Percentiles rank a stretch among this genome's conserved stretches.
These are phyloP conservation scores for Theocolax elegans DNA, from an alignment of 1,140 invertebrate genomes.

Conservation along the genomic window DNA sequence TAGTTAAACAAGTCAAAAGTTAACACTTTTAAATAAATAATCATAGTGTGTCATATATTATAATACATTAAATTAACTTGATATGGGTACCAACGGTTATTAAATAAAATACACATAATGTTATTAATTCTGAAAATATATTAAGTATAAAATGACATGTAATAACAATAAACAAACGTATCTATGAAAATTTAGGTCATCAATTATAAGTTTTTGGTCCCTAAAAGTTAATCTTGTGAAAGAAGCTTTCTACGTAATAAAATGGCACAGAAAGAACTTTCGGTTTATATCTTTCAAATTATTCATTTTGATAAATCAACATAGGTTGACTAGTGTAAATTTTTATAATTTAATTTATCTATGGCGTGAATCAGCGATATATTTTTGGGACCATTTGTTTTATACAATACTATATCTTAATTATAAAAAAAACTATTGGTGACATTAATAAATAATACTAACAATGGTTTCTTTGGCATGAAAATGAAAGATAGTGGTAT, in stretches of 20 bases:
- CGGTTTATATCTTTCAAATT: slow-evolving; percentile 22
- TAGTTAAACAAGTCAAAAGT: too few species aligned
- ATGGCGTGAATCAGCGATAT: slow-evolving; percentile 33
- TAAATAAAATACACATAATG: too few species aligned
- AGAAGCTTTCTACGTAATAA: slow-evolving; percentile 21
- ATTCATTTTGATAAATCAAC: slow-evolving; percentile 15
- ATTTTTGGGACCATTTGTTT: slow-evolving; percentile 15
- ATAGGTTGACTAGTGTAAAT: slow-evolving; percentile 20
- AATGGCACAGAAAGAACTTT: slow-evolving; percentile 41
- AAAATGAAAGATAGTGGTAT: slow-evolving; percentile 43
- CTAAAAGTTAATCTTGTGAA: slow-evolving; percentile 22
- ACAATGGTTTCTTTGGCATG: slow-evolving; percentile 45
- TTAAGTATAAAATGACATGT: slow-evolving; percentile 42
- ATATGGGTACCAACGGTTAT: too few species aligned
- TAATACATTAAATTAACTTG: too few species aligned
- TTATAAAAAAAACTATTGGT: slow-evolving; percentile 35
- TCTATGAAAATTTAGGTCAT: slow-evolving; percentile 24
- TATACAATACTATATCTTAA: slow-evolving; percentile 39
- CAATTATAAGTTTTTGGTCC: slow-evolving; percentile 31
- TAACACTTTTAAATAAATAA: too few species aligned
- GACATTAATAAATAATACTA: slow-evolving; percentile 42
- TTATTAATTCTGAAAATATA: slow-evolving; percentile 34
- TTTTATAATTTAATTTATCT: slow-evolving; percentile 21
- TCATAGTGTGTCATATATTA: too few species aligned
- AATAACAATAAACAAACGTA: slow-evolving; percentile 39